These are phyloP conservation scores for Gymnoscopelus braueri DNA, from an alignment of 2,797 vertebrate genomes.

Conservation along the genomic window DNA sequence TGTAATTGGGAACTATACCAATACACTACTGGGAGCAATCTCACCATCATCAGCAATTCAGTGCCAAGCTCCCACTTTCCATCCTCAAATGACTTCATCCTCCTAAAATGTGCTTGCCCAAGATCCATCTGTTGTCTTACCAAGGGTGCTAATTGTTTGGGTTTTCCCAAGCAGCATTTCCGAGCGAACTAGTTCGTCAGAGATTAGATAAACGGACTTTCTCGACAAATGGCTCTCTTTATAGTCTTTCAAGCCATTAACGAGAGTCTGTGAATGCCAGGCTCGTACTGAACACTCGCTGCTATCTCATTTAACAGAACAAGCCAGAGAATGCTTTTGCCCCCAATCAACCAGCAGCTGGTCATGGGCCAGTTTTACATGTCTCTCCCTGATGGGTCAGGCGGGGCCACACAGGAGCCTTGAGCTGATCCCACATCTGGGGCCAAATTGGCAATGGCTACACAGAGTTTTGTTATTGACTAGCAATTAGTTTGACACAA, in stretches of 20 bases:
- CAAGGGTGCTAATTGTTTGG: conserved; percentile 62
- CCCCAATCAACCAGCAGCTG: conserved; percentile 41
- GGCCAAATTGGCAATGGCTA: conserved; percentile 37
- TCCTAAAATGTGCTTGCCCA: conserved; percentile 39
- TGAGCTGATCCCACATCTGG: conserved; percentile 15
- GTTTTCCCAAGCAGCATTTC: conserved; percentile 56
- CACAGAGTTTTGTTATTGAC: conserved; percentile 34
- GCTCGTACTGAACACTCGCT: conserved; percentile 25
- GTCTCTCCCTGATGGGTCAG: conserved; percentile 44
- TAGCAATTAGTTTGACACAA: conserved; percentile 49
- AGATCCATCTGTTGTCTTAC: conserved; percentile 52
- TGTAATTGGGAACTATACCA: conserved; percentile 17
- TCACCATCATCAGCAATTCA: conserved; percentile 21
- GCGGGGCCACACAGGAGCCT: conserved; percentile 27
- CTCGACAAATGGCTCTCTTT: conserved; percentile 62
- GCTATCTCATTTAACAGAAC: conserved; percentile 53
- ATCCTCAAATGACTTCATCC: conserved; percentile 55
- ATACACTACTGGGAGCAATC: conserved; percentile 23
- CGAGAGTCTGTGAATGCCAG: conserved; percentile 54
- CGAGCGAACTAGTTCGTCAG: conserved; percentile 52
- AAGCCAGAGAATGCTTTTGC: conserved; percentile 33
- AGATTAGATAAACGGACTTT: conserved; percentile 70
- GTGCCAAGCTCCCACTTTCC: conserved; percentile 40
- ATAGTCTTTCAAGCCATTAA: conserved; percentile 63
- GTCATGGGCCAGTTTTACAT: conserved; percentile 55